Base-by-base conservation (phyloP, 1,140 invertebrate genomes). In the Euura saliciscinereae region DNA sequence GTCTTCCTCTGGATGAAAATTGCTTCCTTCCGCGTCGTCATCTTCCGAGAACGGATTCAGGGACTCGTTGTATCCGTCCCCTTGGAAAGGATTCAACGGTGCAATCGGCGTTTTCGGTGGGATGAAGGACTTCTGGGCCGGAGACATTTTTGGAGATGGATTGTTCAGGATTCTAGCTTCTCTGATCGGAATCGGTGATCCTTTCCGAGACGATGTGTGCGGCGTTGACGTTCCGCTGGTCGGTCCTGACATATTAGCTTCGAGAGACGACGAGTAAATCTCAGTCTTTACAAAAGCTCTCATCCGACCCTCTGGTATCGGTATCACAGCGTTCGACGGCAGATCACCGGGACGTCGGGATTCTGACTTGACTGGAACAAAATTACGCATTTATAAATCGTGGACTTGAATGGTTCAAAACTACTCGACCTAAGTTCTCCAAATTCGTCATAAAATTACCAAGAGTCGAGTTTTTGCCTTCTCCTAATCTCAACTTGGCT, bases 1-100 rank as follows among this genome's bases (percentile, higher is more conserved):
- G 72, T 88, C 82, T 42, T 88, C 87, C 65, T 85, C 83, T 7
- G 82, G 78, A 73, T 73, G 68, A 75, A 86, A 83, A 44, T 83
- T 85, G 81, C 87, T 87, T 13, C 75, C 80, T 44, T 71, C 64
- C 66, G 83, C 79, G 72, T 84, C 85, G 70, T 85, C 83, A 45
- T 86, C 88, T 10, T 90, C 88, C 0, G 82, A 85, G 75, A 91
- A 91, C 1, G 91, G 91, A 82, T 92, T 91, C 66, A 88, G 92
- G 0, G 86, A 77, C 76, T 91, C 90, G 75, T 91, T 90, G 77
- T 92, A 91, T 4, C 85, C 85, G 11, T 89, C 82, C 2, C 85
- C 85, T 66, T 89, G 87, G 72, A 91, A 92, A 0, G 90, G 90
- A 82, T 92, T 92, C 28, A 82, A 85, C 7, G 80, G 80, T 6